A percentile compares a stretch with the other conserved stretches of the same genome.
Conservation (phyloP, 2,797 vertebrate genomes). For the Parotocinclus haroldoi region DNA sequence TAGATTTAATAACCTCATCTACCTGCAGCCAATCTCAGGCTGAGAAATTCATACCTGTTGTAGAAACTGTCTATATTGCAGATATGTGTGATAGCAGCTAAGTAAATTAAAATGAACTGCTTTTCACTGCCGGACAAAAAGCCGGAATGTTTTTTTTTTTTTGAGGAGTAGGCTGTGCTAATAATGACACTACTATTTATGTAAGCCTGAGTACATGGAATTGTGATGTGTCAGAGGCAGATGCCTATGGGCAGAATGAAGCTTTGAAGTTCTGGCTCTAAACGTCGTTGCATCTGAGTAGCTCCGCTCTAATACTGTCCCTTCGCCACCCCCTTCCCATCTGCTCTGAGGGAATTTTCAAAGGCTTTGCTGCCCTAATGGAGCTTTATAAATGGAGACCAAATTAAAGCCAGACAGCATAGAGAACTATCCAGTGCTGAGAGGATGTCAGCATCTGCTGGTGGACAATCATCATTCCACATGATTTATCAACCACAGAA, state of each 20-base stretch:
- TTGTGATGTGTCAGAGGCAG: constrained; percentile 29
- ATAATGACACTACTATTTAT: constrained; percentile 49
- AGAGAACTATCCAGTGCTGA: constrained; percentile 24
- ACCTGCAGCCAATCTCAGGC: constrained; percentile 35
- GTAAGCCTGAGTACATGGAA: constrained; percentile 27
- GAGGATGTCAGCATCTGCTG: constrained; percentile 38
- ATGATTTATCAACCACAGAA: constrained; percentile 18
- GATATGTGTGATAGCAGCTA: constrained; percentile 11
- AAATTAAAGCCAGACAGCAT: constrained; percentile 39
- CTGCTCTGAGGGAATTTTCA: constrained; percentile 34
- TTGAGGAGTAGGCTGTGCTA: constrained; percentile 26
- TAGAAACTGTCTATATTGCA: constrained; percentile 25
- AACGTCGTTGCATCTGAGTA: constrained; percentile 32
- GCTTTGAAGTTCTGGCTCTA: constrained; percentile 39
- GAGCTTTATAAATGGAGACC: constrained; percentile 37
- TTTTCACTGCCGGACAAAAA: constrained; percentile 7
- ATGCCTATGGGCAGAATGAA: constrained; percentile 31
- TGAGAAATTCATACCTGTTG: constrained; percentile 34
- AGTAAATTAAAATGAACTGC: constrained; percentile 27
- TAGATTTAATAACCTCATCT: constrained; percentile 40
- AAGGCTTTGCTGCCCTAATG: constrained; percentile 38
- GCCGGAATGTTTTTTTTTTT: constrained; percentile 5
- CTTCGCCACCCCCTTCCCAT: background rate
- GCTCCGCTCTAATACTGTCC: constrained; percentile 30
- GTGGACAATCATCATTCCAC: constrained; percentile 27